These are phyloP conservation scores for Dendrolimus pini DNA, from an alignment of 2,888 invertebrate species.

Conservation along the genomic window DNA sequence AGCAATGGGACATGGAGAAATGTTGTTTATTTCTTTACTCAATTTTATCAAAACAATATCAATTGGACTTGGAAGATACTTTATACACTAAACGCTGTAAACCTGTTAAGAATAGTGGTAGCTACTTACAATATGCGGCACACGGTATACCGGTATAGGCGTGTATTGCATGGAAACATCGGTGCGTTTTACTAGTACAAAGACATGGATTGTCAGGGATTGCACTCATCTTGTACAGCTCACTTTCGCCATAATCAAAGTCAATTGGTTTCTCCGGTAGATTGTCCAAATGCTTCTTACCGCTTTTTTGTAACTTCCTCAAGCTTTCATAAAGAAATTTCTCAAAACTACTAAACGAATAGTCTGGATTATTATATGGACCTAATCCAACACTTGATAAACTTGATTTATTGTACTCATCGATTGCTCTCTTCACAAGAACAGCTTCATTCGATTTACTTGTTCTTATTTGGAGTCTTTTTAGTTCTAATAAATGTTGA, in stretches of 20 bases:
- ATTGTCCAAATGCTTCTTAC: constrained; percentile 79
- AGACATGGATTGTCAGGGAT: constrained; percentile 84
- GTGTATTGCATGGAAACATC: constrained; percentile 93
- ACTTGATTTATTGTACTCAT: constrained; percentile 87
- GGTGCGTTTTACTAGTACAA: constrained; percentile 91
- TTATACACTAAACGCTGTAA: too few species aligned
- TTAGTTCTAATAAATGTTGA: constrained; percentile 93
- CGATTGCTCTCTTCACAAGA: constrained; percentile 90
- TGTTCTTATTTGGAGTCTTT: constrained; percentile 93
- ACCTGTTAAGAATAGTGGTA: too few species aligned
- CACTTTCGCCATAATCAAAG: constrained; percentile 69
- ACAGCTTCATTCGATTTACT: constrained; percentile 92
- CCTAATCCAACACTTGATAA: constrained; percentile 80
- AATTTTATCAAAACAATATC: too few species aligned
- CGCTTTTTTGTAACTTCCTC: constrained; percentile 84
- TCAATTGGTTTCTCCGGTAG: constrained; percentile 74
- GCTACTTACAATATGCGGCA: constrained; percentile 88
- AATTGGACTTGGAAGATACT: too few species aligned
- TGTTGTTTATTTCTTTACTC: too few species aligned
- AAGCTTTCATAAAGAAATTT: constrained; percentile 92
- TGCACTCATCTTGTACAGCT: constrained; percentile 79
- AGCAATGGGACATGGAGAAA: too few species aligned
- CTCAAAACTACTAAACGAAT: constrained; percentile 87
- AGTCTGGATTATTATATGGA: constrained; percentile 80
- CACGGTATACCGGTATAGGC: constrained; percentile 94